A percentile compares a stretch with the other conserved stretches of the same genome.
Evolutionary conservation across 2,113 vertebrate species (phyloP).

Genomic region (Ahaetulla prasina): DNA sequence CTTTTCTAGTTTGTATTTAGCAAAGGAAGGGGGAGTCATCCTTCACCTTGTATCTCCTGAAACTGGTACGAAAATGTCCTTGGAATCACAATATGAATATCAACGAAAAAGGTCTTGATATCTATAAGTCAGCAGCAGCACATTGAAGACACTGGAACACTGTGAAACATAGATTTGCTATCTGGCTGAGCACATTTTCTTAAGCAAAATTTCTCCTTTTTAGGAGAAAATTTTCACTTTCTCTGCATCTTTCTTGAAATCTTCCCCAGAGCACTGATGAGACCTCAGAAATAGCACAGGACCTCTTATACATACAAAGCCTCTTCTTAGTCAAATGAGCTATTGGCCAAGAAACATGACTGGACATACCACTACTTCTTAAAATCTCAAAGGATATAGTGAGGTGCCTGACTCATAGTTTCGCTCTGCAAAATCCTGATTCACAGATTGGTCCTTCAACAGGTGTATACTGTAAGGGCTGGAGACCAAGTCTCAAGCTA

Average conservation of each 20-base stretch:
- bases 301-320: background rate
- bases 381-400: background rate
- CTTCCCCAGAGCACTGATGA: background rate
- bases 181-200: background rate
- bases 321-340: background rate
- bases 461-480: background rate
- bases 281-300: background rate
- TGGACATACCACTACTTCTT: background rate
- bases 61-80: background rate
- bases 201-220: background rate
- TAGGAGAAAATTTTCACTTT: no score
- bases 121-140: background rate
- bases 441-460: background rate
- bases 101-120: background rate
- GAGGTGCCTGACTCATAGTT: background rate
- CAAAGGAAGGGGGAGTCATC: conserved; percentile 16
- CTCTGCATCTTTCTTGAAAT: background rate
- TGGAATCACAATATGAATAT: conserved; percentile 9
- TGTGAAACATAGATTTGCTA: background rate
- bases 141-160: background rate
- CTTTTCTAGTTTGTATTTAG: background rate
- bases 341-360: background rate
- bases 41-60: conserved; percentile 17
- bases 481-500: background rate
- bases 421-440: background rate